Evolutionary conservation across 2,797 vertebrate genomes (phyloP).

Genomic region (Alca torda): DNA sequence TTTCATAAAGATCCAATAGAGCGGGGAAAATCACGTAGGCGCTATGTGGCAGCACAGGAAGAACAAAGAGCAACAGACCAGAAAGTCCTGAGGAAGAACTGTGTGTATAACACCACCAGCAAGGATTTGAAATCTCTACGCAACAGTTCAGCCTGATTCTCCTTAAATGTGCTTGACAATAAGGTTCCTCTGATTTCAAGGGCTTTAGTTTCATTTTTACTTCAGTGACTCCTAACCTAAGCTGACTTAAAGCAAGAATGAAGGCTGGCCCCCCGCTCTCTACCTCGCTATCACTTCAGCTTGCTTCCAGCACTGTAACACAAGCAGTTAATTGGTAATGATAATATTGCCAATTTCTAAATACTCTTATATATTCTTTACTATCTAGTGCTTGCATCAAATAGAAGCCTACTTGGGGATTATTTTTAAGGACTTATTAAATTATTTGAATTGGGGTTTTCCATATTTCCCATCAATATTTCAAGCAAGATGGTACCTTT

Average conservation of each 20-base stretch:
- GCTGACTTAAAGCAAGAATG: background rate
- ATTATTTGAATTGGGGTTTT: background rate
- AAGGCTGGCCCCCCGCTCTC: background rate
- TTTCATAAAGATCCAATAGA: background rate
- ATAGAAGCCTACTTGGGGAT: background rate
- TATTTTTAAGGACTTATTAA: background rate
- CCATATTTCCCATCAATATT: background rate
- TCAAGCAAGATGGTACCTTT: background rate
- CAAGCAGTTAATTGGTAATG: background rate
- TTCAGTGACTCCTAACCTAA: background rate
- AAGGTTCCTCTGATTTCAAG: background rate
- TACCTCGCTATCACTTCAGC: background rate
- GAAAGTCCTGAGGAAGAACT: background rate
- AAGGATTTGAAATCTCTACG: background rate
- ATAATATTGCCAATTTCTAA: background rate
- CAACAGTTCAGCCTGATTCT: background rate
- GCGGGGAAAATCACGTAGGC: background rate
- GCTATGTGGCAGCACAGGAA: background rate
- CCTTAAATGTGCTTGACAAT: background rate
- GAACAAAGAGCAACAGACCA: background rate
- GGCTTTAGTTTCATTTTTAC: background rate
- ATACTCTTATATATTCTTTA: background rate
- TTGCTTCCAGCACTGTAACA: background rate
- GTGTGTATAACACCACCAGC: background rate
- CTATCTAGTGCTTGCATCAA: background rate